Evolutionary conservation across 1,140 invertebrate genomes (phyloP).

Genomic region (Leptestheria dahalacensis): DNA sequence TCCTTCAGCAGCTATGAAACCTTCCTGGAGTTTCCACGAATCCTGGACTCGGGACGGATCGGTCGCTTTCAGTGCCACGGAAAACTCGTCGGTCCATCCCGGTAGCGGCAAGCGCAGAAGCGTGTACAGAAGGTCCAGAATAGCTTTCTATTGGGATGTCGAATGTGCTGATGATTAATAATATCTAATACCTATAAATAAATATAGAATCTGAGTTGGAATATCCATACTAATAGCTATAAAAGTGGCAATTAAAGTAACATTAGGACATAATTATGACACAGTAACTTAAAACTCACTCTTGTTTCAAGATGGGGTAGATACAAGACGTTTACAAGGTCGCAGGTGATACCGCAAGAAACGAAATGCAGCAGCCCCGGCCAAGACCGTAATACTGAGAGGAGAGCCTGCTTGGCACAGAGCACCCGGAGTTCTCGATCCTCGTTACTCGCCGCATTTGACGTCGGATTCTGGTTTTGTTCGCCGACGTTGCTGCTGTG

Average conservation of each 20-base stretch:
- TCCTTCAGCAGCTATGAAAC: conserved; percentile 82
- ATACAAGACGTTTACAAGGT: conserved; percentile 72
- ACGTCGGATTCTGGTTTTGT: conserved; percentile 26
- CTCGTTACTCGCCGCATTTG: conserved; percentile 38
- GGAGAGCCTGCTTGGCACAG: conserved; percentile 63
- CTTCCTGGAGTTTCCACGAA: conserved; percentile 73
- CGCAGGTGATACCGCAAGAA: conserved; percentile 28
- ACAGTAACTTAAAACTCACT: conserved; percentile 36
- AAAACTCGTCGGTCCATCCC: conserved; percentile 80
- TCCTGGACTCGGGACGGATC: conserved; percentile 62
- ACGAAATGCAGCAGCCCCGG: conserved; percentile 74
- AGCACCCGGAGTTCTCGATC: conserved; percentile 64
- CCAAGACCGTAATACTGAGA: conserved; percentile 77
- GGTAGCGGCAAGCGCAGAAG: conserved; percentile 67
- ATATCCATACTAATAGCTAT: no score
- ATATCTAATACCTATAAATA: conserved; percentile 9
- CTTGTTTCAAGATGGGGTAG: conserved; percentile 73
- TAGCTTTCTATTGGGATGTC: no score
- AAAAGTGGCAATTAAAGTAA: no score
- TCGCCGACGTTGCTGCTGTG: conserved; percentile 32
- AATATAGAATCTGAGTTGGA: no score
- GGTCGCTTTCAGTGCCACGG: conserved; percentile 65
- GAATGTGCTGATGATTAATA: conserved; percentile 24
- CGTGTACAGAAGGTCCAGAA: conserved; percentile 81
- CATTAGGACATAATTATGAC: not conserved